These are phyloP conservation scores for Deroplatys truncata DNA, from an alignment of 2,888 invertebrate genomes.

Conservation along the genomic window DNA sequence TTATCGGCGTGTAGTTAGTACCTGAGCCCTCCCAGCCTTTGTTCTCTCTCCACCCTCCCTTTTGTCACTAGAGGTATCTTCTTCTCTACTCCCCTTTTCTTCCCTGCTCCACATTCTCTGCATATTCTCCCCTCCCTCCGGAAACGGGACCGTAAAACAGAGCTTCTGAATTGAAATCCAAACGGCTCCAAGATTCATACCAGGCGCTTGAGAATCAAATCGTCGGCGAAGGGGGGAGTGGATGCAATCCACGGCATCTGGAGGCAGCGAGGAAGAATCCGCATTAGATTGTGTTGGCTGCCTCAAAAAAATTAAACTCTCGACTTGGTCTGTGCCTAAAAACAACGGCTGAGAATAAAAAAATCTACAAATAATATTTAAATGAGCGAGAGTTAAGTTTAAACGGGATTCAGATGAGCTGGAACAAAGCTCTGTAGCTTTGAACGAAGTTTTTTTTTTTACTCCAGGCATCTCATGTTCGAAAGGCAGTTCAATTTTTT, in stretches of 20 bases:
- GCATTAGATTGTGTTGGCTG: not conserved
- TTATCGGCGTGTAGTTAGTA: not conserved
- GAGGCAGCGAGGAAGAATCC: not conserved
- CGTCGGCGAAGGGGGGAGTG: not conserved
- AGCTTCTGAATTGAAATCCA: not conserved
- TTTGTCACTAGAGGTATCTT: not conserved
- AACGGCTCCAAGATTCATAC: not conserved
- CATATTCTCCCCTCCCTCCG: not conserved
- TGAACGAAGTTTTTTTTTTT: not conserved
- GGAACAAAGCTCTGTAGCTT: not conserved
- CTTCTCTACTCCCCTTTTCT: not conserved
- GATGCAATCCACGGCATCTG: not conserved
- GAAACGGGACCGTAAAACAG: not conserved
- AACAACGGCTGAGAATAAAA: not conserved
- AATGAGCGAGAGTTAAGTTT: not conserved
- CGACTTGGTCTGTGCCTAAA: not conserved
- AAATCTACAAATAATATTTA: not conserved
- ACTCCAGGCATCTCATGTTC: not conserved
- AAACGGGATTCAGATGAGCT: not conserved
- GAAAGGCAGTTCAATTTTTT: not conserved
- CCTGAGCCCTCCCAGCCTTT: not conserved
- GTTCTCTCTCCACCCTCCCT: not conserved
- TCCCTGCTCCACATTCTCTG: not conserved
- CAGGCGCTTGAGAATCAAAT: not conserved
- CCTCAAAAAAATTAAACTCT: not conserved